These are phyloP conservation scores for Bovichtus diacanthus DNA, from an alignment of 2,797 vertebrate species.

Conservation along the genomic window DNA sequence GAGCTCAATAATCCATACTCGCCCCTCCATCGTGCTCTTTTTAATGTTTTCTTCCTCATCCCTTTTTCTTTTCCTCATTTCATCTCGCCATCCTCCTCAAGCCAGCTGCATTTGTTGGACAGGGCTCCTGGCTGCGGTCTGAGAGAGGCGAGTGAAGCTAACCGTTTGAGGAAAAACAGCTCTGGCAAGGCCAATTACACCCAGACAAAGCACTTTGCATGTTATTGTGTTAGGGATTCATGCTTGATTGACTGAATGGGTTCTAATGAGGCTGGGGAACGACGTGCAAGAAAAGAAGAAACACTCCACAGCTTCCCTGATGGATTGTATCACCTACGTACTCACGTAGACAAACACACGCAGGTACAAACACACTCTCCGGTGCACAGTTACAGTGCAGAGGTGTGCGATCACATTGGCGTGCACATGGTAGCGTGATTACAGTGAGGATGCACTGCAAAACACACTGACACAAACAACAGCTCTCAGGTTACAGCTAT, in stretches of 20 bases:
- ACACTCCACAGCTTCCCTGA: constrained; percentile 65
- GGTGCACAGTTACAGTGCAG: constrained; percentile 34
- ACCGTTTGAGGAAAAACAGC: constrained; percentile 73
- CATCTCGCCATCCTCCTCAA: constrained; percentile 37
- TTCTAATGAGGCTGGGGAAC: constrained; percentile 80
- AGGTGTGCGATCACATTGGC: constrained; percentile 39
- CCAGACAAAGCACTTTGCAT: constrained; percentile 82
- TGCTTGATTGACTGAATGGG: constrained; percentile 82
- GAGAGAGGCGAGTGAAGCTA: constrained; percentile 65
- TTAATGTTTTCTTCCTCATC: constrained; percentile 18
- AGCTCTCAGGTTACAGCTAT: constrained; percentile 15
- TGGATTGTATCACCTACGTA: constrained; percentile 59
- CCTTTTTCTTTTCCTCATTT: constrained; percentile 12
- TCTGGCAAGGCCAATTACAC: constrained; percentile 80
- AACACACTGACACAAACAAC: constrained; percentile 26
- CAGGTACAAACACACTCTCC: constrained; percentile 25
- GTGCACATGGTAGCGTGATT: constrained; percentile 8
- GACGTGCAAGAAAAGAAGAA: constrained; percentile 63
- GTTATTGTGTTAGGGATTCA: constrained; percentile 83
- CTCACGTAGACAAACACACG: constrained; percentile 21
- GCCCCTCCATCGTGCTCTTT: constrained; percentile 10
- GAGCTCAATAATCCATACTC: constrained; percentile 3
- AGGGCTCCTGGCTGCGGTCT: constrained; percentile 60
- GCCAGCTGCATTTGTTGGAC: constrained; percentile 74
- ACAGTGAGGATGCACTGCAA: constrained; percentile 19